Evolutionary conservation across 1,140 invertebrate genomes (phyloP).

Genomic region (Lutraria rhynchaena): DNA sequence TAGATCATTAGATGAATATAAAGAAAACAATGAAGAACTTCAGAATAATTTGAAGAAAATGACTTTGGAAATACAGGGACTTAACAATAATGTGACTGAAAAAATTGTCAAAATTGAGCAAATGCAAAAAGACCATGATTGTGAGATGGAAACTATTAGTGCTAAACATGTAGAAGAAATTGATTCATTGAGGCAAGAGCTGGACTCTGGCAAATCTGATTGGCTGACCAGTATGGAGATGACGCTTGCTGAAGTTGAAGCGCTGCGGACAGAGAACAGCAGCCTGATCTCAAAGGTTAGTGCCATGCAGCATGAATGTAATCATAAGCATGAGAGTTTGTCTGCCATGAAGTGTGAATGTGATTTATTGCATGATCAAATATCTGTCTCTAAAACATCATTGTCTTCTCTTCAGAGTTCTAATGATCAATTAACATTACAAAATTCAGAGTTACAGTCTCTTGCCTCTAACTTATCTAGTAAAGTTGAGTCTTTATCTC

Average conservation of each 20-base stretch:
- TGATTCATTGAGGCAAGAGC: slow-evolving; percentile 41
- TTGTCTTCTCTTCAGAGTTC: slow-evolving; percentile 21
- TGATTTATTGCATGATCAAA: slow-evolving; percentile 42
- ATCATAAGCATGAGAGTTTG: slow-evolving; percentile 14
- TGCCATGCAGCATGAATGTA: slow-evolving; percentile 51
- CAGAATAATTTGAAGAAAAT: not conserved
- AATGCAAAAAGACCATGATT: not conserved
- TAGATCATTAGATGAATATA: not conserved
- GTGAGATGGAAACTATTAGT: not conserved
- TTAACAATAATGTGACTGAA: slow-evolving; percentile 7
- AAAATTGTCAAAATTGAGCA: slow-evolving; percentile 10
- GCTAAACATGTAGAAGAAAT: slow-evolving; percentile 13
- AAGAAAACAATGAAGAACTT: slow-evolving; percentile 4
- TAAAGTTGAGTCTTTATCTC: slow-evolving; percentile 51
- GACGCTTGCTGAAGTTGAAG: not conserved
- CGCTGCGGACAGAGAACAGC: slow-evolving; percentile 4
- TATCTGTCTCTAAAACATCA: slow-evolving; percentile 39
- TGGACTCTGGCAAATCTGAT: not conserved
- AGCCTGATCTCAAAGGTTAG: slow-evolving; percentile 52
- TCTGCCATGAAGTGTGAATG: slow-evolving; percentile 49
- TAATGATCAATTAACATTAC: slow-evolving; percentile 28
- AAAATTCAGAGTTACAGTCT: slow-evolving; percentile 35
- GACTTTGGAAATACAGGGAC: not conserved
- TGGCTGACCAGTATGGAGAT: not conserved
- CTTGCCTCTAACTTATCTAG: slow-evolving; percentile 31